Evolutionary conservation across 2,797 vertebrate species (phyloP).

Genomic region (Smutsia gigantea): DNA sequence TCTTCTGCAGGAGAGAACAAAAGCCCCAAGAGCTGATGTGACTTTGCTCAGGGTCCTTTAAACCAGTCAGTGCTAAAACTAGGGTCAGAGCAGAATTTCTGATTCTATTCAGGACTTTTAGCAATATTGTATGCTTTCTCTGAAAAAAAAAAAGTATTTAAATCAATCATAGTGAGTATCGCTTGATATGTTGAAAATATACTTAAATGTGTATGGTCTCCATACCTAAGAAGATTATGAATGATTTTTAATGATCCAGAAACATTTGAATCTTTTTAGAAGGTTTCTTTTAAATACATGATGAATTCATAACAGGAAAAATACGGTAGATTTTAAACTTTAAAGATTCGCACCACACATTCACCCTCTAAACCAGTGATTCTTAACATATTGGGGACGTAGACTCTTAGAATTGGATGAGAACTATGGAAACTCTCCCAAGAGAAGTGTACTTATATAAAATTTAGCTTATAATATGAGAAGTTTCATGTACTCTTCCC

Average conservation of each 20-base stretch:
- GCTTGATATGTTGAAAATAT: slow-evolving; percentile 34
- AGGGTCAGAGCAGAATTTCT: not conserved
- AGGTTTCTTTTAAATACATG: not conserved
- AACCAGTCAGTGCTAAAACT: not conserved
- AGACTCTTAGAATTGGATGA: not conserved
- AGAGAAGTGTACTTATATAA: slow-evolving; percentile 1
- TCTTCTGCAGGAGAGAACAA: not conserved
- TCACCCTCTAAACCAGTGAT: not conserved
- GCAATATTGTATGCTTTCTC: slow-evolving; percentile 22
- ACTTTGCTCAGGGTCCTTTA: slow-evolving; percentile 44
- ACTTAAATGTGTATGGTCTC: not conserved
- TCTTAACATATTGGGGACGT: not conserved
- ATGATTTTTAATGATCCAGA: slow-evolving; percentile 37
- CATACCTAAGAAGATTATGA: not conserved
- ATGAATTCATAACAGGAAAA: slow-evolving; percentile 35
- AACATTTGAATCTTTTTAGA: not conserved
- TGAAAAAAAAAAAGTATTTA: not conserved
- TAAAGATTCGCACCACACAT: not conserved
- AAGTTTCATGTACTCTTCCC: not conserved
- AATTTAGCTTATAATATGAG: slow-evolving; percentile 24
- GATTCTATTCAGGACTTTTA: slow-evolving; percentile 15
- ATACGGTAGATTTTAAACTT: not conserved
- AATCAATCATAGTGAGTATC: slow-evolving; percentile 21
- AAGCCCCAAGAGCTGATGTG: not conserved
- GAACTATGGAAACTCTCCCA: not conserved